Evolutionary conservation across 2,797 vertebrate species (phyloP).

Genomic region (Gambusia yucatana): DNA sequence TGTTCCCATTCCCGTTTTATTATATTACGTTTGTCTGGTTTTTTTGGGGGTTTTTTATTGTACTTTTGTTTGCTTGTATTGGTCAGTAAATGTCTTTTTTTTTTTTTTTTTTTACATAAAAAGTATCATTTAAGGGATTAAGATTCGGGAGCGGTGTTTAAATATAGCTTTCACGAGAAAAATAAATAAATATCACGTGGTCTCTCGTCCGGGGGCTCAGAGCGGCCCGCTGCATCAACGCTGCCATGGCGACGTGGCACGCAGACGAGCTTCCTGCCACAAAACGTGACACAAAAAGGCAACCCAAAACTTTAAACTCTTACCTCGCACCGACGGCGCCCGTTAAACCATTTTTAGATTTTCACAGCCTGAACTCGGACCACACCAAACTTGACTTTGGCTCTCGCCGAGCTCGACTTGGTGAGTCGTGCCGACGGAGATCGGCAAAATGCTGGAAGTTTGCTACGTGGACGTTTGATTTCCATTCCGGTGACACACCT

Average conservation of each 20-base stretch:
- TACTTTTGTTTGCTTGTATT: conserved; percentile 35
- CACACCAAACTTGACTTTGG: conserved; percentile 6
- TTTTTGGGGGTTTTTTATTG: conserved; percentile 38
- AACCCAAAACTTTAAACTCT: conserved; percentile 43
- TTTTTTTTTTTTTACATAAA: conserved; percentile 26
- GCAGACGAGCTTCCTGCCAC: conserved; percentile 18
- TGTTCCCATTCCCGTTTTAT: conserved; percentile 7
- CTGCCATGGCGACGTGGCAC: conserved; percentile 43
- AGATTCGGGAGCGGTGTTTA: conserved; percentile 19
- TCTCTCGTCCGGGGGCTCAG: not conserved
- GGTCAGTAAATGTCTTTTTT: conserved; percentile 28
- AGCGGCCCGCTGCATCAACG: conserved; percentile 30
- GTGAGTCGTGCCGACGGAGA: conserved; percentile 33
- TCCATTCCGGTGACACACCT: conserved; percentile 56
- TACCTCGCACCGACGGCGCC: conserved; percentile 1
- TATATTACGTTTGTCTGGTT: not conserved
- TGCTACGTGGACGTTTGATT: conserved; percentile 67
- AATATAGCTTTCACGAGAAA: conserved; percentile 21
- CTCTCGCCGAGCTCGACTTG: conserved; percentile 31
- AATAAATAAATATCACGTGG: conserved; percentile 25
- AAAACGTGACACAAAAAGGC: conserved; percentile 36
- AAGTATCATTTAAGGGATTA: conserved; percentile 28
- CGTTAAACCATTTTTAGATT: conserved; percentile 31
- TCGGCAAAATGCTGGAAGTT: conserved; percentile 53
- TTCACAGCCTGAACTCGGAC: not conserved